Base-by-base conservation (phyloP, 2,888 invertebrate species). In the Mesochorus sp. region DNA sequence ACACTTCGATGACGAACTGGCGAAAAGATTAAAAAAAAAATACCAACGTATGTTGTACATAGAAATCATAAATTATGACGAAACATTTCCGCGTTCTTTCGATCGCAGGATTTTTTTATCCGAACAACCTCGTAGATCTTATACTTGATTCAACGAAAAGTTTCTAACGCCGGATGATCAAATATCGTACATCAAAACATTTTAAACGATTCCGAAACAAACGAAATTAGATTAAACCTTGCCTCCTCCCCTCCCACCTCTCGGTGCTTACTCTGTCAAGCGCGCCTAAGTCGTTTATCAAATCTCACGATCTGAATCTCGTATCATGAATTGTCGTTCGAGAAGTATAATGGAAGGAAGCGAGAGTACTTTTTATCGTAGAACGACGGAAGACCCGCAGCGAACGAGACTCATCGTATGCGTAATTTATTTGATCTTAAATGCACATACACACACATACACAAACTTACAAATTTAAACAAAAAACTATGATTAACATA, bases 341-440 rank as follows among this genome's bases (percentile, higher is more conserved):
- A 42, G 39, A 10, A 2, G 47, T 31, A 47, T 34, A 57, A 70
- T 68, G 37, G 57, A 53, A 76, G 75, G 75, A 76, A 76, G 55
- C n/a, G n/a, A 70, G 55, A 62, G 31, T 64, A 76, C 28, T 70
- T 64, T 55, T 44, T 17, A 1, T 21, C 34, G 24, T 14, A 4
- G 34, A 42, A 37, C 10, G 21, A 57, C n/a, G 59, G 21, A 44
- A 51, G 14, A 67, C 24, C 8, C 12, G 51, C 37, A 14, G 19
- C 17, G 34, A 47, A n/a, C 37, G 21, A 44, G 53, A 21, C 28
- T 21, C 19, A n/a, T 6, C 2, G 14, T 42, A 42, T 42, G 28
- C 28, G 53, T 31, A 68, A 44, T 21, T 31, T 31, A 42, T 14
- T n/a, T n/a, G n/a, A n/a, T n/a, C n/a, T 34, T 26, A 14, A 39